Base-by-base conservation (phyloP, 2,888 invertebrate species). In the Pyrgus malvae region DNA sequence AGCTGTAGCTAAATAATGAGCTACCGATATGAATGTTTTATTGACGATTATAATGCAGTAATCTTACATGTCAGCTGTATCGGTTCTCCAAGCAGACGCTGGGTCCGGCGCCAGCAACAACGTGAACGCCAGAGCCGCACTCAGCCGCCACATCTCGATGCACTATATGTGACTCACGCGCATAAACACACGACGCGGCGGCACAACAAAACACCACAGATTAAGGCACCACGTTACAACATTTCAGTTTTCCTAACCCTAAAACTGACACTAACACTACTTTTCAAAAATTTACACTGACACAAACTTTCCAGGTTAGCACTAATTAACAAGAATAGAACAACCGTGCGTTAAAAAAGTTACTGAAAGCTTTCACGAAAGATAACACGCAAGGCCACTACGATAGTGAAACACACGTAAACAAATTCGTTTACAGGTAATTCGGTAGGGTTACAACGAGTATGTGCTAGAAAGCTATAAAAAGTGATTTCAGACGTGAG, bases 161-260 rank as follows among this genome's bases (percentile, higher is more conserved):
- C 37, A 14, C 4, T 16, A 56, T 31, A 67, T 74, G 65, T 80
- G 83, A 83, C 71, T 81, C 83, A 80, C 74, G 68, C 73, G 68
- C 76, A 65, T 64, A 61, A 57, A 55, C 60, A 70, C 60, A 67
- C 66, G 48, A 56, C 60, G 58, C 59, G 58, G 61, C 59, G n/a
- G 65, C 62, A 67, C 67, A 68, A 69, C 66, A 59, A 72, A 44
- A 37, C 60, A 37, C 7, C 38, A 82, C 72, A 74, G 66, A 63
- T 63, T 81, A 87, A 88, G 87, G 87, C 88, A 86, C 87, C 79
- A 80, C 69, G 75, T 86, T 85, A 72, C 78, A 55, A 41, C 31
- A 38, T 54, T 55, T 55, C 21, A 1, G 11, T 17, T 31, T 9
- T 31, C 17, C 9, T 16, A 16, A 7, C n/a, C n/a, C 8, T 27